Evolutionary conservation across 2,888 invertebrate genomes (phyloP).

Genomic region (Agriopis marginaria): DNA sequence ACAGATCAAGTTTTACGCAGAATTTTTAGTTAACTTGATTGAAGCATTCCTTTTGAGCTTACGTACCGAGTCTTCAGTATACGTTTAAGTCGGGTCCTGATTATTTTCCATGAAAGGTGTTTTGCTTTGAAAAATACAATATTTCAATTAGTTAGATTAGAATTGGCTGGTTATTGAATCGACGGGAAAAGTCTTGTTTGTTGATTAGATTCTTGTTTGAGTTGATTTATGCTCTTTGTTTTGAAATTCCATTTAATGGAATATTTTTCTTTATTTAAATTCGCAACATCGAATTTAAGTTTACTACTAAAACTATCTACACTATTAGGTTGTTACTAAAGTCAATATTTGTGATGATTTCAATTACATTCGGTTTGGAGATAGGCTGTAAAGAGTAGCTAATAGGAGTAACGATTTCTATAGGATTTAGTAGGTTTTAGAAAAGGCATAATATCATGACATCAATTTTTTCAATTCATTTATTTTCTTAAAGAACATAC

Average conservation of each 20-base stretch:
- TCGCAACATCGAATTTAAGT: no score
- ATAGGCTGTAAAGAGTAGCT: no score
- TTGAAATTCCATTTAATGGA: not conserved
- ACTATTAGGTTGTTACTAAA: no score
- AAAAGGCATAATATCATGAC: no score
- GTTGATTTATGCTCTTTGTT: constrained; percentile 34
- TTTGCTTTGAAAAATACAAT: constrained; percentile 39
- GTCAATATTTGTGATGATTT: no score
- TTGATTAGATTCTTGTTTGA: constrained; percentile 37
- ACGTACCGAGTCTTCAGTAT: constrained; percentile 1
- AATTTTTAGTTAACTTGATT: not conserved
- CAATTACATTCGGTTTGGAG: no score
- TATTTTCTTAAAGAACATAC: no score
- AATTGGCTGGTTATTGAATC: constrained; percentile 36
- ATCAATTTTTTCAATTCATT: no score
- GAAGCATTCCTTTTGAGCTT: not conserved
- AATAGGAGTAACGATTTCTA: no score
- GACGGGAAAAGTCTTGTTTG: constrained; percentile 36
- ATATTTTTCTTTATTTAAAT: not conserved
- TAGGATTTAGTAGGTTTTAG: no score
- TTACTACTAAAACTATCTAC: no score
- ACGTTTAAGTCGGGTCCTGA: constrained; percentile 1
- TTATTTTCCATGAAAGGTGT: constrained; percentile 48
- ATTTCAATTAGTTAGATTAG: constrained; percentile 39
- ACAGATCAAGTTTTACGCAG: no score